Evolutionary conservation across 2,888 invertebrate species (phyloP).

Genomic region (Drosophila prostipennis): DNA sequence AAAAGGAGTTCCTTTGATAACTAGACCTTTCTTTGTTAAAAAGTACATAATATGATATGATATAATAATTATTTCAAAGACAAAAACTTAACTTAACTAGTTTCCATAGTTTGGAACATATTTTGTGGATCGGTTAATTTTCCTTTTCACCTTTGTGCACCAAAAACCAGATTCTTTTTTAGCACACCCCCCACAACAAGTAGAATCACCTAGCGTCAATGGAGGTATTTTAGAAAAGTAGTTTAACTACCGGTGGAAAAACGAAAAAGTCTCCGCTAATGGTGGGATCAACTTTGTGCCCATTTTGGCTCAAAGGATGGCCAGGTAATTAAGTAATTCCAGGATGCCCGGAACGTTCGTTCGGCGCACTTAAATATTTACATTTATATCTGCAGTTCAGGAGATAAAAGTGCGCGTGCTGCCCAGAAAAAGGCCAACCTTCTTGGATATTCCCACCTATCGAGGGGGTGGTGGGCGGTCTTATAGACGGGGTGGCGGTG

Average conservation of each 20-base stretch:
- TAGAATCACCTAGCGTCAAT: neutral
- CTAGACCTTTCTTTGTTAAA: neutral
- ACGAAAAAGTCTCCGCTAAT: slow-evolving; percentile 1
- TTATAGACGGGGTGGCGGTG: slow-evolving; percentile 3
- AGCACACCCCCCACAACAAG: neutral
- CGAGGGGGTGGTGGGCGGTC: neutral
- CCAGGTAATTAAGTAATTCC: slow-evolving; percentile 43
- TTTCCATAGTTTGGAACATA: neutral
- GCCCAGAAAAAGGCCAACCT: slow-evolving; percentile 18
- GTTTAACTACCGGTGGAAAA: neutral
- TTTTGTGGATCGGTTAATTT: neutral
- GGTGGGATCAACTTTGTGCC: slow-evolving; percentile 2
- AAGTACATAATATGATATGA: no score
- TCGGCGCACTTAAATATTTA: slow-evolving; percentile 69
- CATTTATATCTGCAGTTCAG: slow-evolving; percentile 66
- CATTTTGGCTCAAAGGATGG: slow-evolving; percentile 22
- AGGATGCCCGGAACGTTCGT: slow-evolving; percentile 18
- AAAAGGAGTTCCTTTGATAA: neutral
- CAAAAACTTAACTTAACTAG: neutral
- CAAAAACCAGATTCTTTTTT: neutral
- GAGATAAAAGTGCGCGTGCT: slow-evolving; percentile 70
- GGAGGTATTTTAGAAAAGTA: slow-evolving; percentile 1
- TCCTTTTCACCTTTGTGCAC: no score
- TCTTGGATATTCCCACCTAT: slow-evolving; percentile 11
- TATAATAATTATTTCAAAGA: no score